These are phyloP conservation scores for Urocynchramus pylzowi DNA, from an alignment of 2,113 vertebrate species.

Conservation along the genomic window DNA sequence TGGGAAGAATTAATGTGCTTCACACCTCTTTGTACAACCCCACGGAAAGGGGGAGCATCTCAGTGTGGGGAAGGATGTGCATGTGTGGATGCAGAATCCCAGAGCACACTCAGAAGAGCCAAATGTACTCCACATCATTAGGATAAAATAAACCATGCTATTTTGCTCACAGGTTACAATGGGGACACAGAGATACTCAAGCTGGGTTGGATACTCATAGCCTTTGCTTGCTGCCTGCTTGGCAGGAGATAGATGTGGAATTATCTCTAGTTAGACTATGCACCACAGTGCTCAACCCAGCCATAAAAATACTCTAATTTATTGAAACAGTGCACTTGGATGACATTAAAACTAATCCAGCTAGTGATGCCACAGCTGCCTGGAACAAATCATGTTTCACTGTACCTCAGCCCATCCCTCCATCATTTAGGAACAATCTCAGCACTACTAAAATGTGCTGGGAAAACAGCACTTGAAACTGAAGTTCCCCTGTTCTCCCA, in stretches of 20 bases:
- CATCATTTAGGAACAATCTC: background rate
- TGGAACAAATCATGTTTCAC: background rate
- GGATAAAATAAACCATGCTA: background rate
- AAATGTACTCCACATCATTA: background rate
- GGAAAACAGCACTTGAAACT: background rate
- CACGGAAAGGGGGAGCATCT: background rate
- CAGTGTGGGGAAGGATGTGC: background rate
- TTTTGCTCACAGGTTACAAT: background rate
- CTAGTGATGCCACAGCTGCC: background rate
- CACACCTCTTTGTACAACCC: background rate
- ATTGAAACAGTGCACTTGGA: background rate
- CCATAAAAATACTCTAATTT: background rate
- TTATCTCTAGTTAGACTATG: background rate
- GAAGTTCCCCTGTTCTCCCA: background rate
- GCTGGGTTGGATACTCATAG: background rate
- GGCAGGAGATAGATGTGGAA: background rate
- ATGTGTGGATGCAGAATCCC: background rate
- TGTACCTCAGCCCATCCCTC: background rate
- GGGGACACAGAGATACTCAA: background rate
- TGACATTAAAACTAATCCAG: background rate
- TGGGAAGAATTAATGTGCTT: background rate
- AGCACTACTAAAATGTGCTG: background rate
- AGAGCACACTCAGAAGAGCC: background rate
- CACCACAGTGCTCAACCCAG: background rate
- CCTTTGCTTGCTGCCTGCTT: background rate